Conservation (phyloP, 2,888 invertebrate species). For the Lacanobia wlatinum region DNA sequence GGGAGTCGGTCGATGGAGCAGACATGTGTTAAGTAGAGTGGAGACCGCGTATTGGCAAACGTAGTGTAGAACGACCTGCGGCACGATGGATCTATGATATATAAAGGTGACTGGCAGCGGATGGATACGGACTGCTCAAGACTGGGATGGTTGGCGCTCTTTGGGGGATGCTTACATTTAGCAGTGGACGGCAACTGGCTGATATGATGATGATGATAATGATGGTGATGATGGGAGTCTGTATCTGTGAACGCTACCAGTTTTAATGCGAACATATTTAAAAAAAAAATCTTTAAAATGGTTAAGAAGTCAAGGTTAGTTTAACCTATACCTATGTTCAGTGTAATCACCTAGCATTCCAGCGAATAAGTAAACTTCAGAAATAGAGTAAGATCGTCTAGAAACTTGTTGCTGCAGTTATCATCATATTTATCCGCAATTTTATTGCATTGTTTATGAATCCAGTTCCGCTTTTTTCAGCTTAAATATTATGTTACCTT, state of each 20-base stretch:
- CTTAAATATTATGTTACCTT: conserved; percentile 46
- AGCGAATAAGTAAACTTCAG: not conserved
- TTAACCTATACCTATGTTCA: not conserved
- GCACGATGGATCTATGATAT: too few species aligned
- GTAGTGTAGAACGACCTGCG: too few species aligned
- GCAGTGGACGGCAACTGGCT: too few species aligned
- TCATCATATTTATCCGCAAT: conserved; percentile 43
- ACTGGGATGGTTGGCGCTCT: too few species aligned
- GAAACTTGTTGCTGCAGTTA: conserved; percentile 32
- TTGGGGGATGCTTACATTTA: too few species aligned
- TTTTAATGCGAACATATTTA: not conserved
- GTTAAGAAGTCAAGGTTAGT: not conserved
- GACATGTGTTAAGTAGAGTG: too few species aligned
- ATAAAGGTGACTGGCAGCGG: too few species aligned
- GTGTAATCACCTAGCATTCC: not conserved
- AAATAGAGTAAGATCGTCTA: conserved; percentile 8
- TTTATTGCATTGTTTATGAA: conserved; percentile 59
- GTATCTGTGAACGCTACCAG: not conserved
- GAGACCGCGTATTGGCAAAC: too few species aligned
- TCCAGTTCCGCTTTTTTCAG: conserved; percentile 38
- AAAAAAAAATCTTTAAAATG: not conserved
- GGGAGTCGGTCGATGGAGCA: not conserved
- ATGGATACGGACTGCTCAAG: too few species aligned
- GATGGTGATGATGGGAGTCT: not conserved
- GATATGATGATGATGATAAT: too few species aligned